Evolutionary conservation across 2,888 invertebrate genomes (phyloP), one percentile per base, ranked within the genome.

Genomic region (Hartigia nigra): DNA sequence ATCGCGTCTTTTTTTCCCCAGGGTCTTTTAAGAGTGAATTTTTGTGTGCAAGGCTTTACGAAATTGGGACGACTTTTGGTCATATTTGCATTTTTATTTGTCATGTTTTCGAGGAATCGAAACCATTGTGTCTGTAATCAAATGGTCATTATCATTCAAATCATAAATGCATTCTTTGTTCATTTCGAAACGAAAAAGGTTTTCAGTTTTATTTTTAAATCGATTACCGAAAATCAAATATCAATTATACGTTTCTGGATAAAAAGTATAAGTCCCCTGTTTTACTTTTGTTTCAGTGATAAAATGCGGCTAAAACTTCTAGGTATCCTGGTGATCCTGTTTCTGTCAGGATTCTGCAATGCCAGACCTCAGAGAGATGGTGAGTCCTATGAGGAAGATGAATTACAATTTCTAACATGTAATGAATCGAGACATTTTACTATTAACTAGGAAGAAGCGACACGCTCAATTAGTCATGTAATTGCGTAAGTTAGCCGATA

Each of bases 291-390:
- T 91, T 91, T 72, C 88, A 91, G 91, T 86, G 83, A 83, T 75
- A 90, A 88, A 87, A 91, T 91, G 91, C 86, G 88, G 84, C 87
- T 87, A 80, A 87, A 87, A 79, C 37, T 89, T 76, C 80, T 87
- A 79, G 86, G 86, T 80, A 79, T 88, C 74, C 80, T 88, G 81
- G 82, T 86, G 86, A 81, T 89, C 83, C 87, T 91, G 84, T 84
- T 90, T 80, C 79, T 88, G 55, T 84, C 86, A 77, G 89, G 88
- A 83, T 88, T 85, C 75, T 85, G 84, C 75, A 81, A 89, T 77
- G 86, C 88, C 76, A 89, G 91, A 80, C 91, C 91, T 70, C 89
- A 88, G 75, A 87, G 84, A 81, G 79, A 78, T 75, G 91, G 91
- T 91, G 85, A 88, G 87, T 85, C 72, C 12, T 5, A 9, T 23